These are phyloP conservation scores for Agrilus mali DNA, from an alignment of 2,888 invertebrate species.

Conservation along the genomic window DNA sequence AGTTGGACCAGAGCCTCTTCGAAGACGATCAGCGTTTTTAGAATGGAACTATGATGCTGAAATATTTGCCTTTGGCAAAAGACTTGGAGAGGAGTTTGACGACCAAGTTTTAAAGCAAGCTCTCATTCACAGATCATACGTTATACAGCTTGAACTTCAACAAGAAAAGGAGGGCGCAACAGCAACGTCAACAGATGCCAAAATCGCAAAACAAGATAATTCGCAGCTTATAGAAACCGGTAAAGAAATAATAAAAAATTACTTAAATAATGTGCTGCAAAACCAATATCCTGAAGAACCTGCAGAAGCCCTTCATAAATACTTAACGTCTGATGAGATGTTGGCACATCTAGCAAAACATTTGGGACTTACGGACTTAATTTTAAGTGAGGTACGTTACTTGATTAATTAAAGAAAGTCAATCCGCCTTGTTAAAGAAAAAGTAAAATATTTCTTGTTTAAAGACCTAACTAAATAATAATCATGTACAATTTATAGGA, in stretches of 20 bases:
- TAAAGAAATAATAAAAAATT: slow-evolving; percentile 48
- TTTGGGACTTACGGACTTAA: slow-evolving; percentile 73
- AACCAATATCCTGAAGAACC: slow-evolving; percentile 68
- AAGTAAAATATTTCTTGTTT: not conserved
- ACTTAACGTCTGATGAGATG: slow-evolving; percentile 52
- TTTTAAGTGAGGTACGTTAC: slow-evolving; percentile 57
- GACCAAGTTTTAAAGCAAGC: slow-evolving; percentile 56
- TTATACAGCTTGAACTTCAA: slow-evolving; percentile 54
- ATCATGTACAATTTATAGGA: slow-evolving; percentile 40
- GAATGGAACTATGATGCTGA: slow-evolving; percentile 86
- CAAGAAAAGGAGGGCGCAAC: slow-evolving; percentile 30
- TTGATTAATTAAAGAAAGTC: not conserved
- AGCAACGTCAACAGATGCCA: not conserved
- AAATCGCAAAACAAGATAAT: slow-evolving; percentile 46
- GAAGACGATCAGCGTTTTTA: slow-evolving; percentile 49
- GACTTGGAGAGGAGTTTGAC: slow-evolving; percentile 75
- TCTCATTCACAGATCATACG: slow-evolving; percentile 68
- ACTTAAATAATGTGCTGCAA: slow-evolving; percentile 49
- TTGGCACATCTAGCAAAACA: slow-evolving; percentile 58
- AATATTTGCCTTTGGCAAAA: slow-evolving; percentile 73
- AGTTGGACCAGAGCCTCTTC: slow-evolving; percentile 42
- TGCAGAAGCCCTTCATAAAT: slow-evolving; percentile 50
- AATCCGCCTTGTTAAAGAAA: not conserved
- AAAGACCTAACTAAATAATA: no score
- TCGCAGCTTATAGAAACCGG: slow-evolving; percentile 55